Conservation (phyloP, 2,888 invertebrate species). For the Suillia variegata region DNA sequence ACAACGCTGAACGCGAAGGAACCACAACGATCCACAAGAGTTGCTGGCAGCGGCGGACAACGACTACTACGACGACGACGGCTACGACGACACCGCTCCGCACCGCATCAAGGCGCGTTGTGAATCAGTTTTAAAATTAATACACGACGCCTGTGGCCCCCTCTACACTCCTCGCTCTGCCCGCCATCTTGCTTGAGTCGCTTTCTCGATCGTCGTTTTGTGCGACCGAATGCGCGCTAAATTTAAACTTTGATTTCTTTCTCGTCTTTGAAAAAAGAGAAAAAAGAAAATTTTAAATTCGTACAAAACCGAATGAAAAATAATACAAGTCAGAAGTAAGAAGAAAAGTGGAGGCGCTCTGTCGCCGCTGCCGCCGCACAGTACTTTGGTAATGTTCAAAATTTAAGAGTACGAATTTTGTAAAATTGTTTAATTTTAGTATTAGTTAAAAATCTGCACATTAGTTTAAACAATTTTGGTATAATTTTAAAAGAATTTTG, state of each 20-base stretch:
- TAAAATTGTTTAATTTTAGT: no score
- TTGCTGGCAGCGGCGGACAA: not conserved
- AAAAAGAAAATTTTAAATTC: not conserved
- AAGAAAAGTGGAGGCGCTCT: slow-evolving; percentile 3
- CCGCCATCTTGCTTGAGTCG: not conserved
- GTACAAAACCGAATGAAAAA: slow-evolving; percentile 10
- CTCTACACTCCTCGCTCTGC: not conserved
- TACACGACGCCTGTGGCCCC: slow-evolving; percentile 5
- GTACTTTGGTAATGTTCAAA: no score
- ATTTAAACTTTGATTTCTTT: slow-evolving; percentile 28
- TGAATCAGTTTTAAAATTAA: slow-evolving; percentile 20
- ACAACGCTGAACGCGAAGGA: not conserved
- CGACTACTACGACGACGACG: no score
- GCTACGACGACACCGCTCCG: not conserved
- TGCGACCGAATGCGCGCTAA: slow-evolving; percentile 26
- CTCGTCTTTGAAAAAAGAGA: not conserved
- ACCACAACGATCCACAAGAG: not conserved
- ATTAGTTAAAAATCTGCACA: no score
- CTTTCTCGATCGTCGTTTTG: no score
- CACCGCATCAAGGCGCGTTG: no score
- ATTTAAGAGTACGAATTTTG: no score
- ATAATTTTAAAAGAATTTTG: no score
- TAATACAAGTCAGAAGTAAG: slow-evolving; percentile 12
- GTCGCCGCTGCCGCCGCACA: not conserved
- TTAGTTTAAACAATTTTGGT: no score